Base-by-base conservation (phyloP, 2,797 vertebrate species). In the Protosalanx chinensis region DNA sequence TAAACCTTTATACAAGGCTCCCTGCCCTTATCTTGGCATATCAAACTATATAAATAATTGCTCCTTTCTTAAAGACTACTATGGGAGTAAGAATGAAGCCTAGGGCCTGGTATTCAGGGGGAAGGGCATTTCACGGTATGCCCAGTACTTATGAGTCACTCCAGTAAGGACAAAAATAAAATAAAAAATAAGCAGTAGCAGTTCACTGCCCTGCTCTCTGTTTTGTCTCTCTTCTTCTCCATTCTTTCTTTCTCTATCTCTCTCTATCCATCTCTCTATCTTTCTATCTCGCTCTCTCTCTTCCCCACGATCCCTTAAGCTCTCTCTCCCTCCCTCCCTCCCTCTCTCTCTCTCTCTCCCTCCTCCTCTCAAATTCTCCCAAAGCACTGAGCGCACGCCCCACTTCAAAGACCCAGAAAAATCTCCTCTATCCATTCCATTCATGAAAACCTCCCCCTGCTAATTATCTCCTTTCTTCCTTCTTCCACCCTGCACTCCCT, bases 351-450 rank as follows among this genome's bases (percentile, higher is more conserved):
- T 37, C 35, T 60, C 58, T 23, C 13, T 46, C 6, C 60, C 68
- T 61, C 68, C 12, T 32, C 13, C 56, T 33, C 57, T 72, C 49
- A 20, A 33, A 62, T 56, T 35, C 33, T 64, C 15, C 61, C 49
- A 65, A 51, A 64, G 49, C 37, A 13, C 59, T 6, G 4, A 51
- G 68, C 30, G 30, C 53, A 20, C 8, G 8, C 18, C 30, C 35
- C 64, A 67, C 64, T 72, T 72, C 71, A 67, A 72, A 51, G 53
- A 57, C 57, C 35, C 41, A 12, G 32, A 67, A 66, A 66, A 37
- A 35, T 20, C 30, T 35, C 23, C 59, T 61, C 59, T 61, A 56
- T 56, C 53, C 56, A 56, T 33, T 8, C 56, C 33, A 66, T 60
- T 70, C 63, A 70, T 57, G 37, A 57, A 68, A 68, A 56, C 33